Evolutionary conservation across 2,888 invertebrate species (phyloP).

Genomic region (Lymantria dispar): DNA sequence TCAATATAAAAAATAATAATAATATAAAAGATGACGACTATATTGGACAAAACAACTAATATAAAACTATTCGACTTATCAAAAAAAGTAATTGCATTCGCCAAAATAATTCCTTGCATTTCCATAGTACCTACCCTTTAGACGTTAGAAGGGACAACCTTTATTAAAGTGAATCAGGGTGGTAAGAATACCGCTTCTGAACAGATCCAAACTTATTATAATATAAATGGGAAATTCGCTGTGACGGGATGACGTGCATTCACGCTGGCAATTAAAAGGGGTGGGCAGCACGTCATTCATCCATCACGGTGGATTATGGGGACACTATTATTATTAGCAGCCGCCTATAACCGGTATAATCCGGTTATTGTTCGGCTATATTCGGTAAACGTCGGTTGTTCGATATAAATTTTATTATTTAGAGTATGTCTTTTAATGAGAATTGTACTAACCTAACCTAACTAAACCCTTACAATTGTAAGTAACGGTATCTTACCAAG

Average conservation of each 20-base stretch:
- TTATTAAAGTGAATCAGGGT: conserved; percentile 33
- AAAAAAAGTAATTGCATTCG: conserved; percentile 24
- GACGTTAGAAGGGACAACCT: conserved; percentile 31
- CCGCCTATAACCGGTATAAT: conserved; percentile 70
- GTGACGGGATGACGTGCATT: conserved; percentile 66
- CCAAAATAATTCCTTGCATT: conserved; percentile 25
- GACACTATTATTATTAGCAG: conserved; percentile 75
- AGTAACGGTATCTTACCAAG: too few relatives aligned
- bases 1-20: too few relatives aligned
- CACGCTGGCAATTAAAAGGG: conserved; percentile 78
- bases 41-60: conserved; percentile 12
- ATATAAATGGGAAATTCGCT: conserved; percentile 75
- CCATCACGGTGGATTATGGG: conserved; percentile 70
- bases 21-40: neutral
- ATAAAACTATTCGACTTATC: conserved; percentile 6
- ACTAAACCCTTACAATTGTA: too few relatives aligned
- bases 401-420: conserved; percentile 14
- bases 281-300: conserved; percentile 63
- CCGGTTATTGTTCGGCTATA: conserved; percentile 64
- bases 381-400: conserved; percentile 36
- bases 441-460: too few relatives aligned
- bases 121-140: conserved; percentile 22
- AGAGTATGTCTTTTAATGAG: neutral
- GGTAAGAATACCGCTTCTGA: conserved; percentile 35
- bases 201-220: conserved; percentile 71